A percentile compares a stretch with the other conserved stretches of the same genome.
Conservation (phyloP, 2,113 vertebrate species). For the Esox niger region DNA sequence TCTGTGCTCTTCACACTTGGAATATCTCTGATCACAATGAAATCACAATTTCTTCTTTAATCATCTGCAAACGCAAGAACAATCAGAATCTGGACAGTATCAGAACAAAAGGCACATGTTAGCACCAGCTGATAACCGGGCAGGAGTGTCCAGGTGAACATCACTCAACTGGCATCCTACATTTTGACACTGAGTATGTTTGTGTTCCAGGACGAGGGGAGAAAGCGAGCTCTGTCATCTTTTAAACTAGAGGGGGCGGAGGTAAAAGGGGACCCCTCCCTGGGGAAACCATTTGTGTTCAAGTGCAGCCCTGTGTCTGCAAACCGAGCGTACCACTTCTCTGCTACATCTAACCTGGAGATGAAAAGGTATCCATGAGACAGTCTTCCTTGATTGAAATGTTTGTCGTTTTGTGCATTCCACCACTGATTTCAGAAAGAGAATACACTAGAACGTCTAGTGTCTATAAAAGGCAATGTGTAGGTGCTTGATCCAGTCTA, state of each 20-base stretch:
- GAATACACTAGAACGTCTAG: too few species aligned
- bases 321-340: slow-evolving; percentile 80
- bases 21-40: too few species aligned
- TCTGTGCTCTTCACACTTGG: too few species aligned
- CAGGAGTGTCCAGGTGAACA: too few species aligned
- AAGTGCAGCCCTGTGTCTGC: slow-evolving; percentile 77
- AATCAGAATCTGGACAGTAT: too few species aligned
- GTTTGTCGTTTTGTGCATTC: not conserved
- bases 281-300: slow-evolving; percentile 90
- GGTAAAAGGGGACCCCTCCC: slow-evolving; percentile 74
- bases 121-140: too few species aligned
- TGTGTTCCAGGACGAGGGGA: slow-evolving; percentile 83
- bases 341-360: slow-evolving; percentile 86
- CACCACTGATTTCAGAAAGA: not conserved
- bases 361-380: slow-evolving; percentile 80
- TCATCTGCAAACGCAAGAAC: too few species aligned
- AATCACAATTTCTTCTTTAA: too few species aligned
- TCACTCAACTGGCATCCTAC: too few species aligned
- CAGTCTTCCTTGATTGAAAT: not conserved
- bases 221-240: slow-evolving; percentile 69
- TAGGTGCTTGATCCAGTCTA: too few species aligned
- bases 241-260: slow-evolving; percentile 85
- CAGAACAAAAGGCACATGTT: too few species aligned
- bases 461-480: too few species aligned
- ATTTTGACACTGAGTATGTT: not conserved